These are phyloP conservation scores for Archivesica marissinica DNA, from an alignment of 1,140 invertebrate genomes.

Conservation along the genomic window DNA sequence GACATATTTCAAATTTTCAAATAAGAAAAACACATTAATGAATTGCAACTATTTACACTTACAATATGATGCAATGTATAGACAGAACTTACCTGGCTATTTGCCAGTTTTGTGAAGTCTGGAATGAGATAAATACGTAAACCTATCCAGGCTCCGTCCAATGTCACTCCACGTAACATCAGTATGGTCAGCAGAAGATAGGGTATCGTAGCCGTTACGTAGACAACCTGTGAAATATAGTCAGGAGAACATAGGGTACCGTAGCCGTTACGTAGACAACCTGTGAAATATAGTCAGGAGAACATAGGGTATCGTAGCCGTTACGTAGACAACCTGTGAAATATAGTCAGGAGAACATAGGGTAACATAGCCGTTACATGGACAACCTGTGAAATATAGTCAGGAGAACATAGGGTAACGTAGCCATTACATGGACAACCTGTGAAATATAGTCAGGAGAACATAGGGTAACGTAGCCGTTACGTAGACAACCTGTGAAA, in stretches of 20 bases:
- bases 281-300: no score
- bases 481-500: conserved; percentile 74
- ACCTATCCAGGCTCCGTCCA: conserved; percentile 81
- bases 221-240: conserved; percentile 70
- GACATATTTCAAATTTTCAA: no score
- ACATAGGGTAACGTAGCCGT: no score
- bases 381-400: conserved; percentile 67
- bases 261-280: conserved; percentile 81
- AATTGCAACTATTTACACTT: background rate
- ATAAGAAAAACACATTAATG: no score
- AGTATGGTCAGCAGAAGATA: conserved; percentile 83
- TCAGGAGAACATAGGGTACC: conserved; percentile 83
- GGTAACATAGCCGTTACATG: conserved; percentile 83
- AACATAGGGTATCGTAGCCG: no score
- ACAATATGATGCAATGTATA: no score
- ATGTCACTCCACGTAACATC: conserved; percentile 81
- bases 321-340: no score
- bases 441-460: no score
- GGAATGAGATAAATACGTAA: conserved; percentile 91
- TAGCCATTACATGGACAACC: no score
- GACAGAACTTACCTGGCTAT: conserved; percentile 61
- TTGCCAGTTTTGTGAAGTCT: conserved; percentile 86
- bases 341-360: no score
- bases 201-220: conserved; percentile 82
- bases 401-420: no score